Conservation (phyloP, 2,888 invertebrate species). For the Platynereis dumerilii region DNA sequence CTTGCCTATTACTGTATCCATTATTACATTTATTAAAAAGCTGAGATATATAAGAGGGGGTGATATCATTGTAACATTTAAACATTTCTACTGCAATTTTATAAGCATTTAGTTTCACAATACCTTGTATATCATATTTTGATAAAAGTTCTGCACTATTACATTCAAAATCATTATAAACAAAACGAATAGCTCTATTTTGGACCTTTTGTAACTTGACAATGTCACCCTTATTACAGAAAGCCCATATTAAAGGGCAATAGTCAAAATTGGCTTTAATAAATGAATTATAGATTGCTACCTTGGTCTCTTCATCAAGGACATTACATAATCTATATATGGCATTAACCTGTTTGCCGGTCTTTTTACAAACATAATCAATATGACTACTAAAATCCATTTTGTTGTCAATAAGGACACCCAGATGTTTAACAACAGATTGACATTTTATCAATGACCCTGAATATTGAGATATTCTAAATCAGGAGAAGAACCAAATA, state of each 20-base stretch:
- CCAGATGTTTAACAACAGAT: not conserved
- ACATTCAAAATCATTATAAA: not conserved
- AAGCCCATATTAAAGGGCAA: not conserved
- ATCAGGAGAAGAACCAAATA: not conserved
- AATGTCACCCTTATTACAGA: not conserved
- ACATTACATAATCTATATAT: conserved; percentile 1
- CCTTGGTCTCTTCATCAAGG: not conserved
- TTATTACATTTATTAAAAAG: no score
- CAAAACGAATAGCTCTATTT: not conserved
- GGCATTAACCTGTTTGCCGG: conserved; percentile 1
- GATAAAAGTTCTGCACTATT: not conserved
- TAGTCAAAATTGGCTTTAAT: conserved; percentile 1
- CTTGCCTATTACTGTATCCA: no score
- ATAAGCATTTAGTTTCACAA: no score
- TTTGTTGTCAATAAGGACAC: not conserved
- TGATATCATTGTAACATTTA: no score
- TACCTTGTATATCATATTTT: no score
- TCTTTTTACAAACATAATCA: not conserved
- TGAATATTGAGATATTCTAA: not conserved
- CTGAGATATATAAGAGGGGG: no score
- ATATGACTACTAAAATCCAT: not conserved
- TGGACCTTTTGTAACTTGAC: not conserved
- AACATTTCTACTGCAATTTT: no score
- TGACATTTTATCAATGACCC: not conserved
- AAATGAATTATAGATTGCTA: conserved; percentile 1